Evolutionary conservation across 2,113 vertebrate genomes (phyloP), one percentile per base, ranked within the genome.

Genomic region (Plestiodon gilberti): DNA sequence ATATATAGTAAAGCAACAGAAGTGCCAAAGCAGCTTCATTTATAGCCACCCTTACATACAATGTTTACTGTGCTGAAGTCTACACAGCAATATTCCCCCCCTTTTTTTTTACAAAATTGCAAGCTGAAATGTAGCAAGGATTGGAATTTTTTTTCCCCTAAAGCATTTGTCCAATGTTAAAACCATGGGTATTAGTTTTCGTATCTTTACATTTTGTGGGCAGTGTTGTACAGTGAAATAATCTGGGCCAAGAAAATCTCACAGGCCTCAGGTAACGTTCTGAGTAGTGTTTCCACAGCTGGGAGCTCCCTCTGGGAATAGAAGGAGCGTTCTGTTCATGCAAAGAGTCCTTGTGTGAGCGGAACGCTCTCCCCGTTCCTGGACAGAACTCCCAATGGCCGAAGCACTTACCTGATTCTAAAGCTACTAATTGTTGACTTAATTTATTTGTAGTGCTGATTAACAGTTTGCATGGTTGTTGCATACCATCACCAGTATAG

Each of bases 401-500:
- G 43, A 48, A 48, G 43, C 43, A 48, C 43, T 4, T 48, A 48
- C 4, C 43, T 35, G n/a, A n/a, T 35, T 70, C 67, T 70, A 18
- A 33, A 17, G n/a, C 7, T 33, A 33, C 67, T 33, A 13, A 48
- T 13, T 70, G 30, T 69, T 70, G 33, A 18, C n/a, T 82, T 71
- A 35, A 59, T 69, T 62, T 30, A 71, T 57, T 55, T 35, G 65
- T 25, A 70, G 43, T 78, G 71, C 82, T 82, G 90, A 28, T n/a
- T 93, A 89, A 90, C 76, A 87, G 89, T 80, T 80, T 10, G 57
- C 91, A 91, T 35, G 40, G 28, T 91, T 81, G 89, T 89, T 89
- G 78, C 89, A 91, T 85, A 86, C 0, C 77, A 81, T 80, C 22
- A 13, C 80, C 76, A 94, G 90, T 89, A 92, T 92, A 87, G 92